These are phyloP conservation scores for Noctua janthina DNA, from an alignment of 2,888 invertebrate species.

Conservation along the genomic window DNA sequence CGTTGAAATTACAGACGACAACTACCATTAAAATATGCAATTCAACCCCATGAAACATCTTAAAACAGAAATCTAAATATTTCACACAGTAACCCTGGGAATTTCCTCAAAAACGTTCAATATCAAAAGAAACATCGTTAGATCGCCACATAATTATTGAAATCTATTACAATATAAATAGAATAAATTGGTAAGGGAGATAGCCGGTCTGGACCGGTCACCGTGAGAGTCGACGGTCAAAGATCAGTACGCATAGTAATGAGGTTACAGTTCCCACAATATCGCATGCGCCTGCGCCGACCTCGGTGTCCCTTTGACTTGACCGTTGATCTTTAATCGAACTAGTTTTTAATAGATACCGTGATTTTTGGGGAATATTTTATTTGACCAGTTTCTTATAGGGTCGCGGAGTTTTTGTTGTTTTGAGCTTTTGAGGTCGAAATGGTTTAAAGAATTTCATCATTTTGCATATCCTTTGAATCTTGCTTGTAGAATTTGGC, in stretches of 20 bases:
- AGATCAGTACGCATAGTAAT: conserved; percentile 76
- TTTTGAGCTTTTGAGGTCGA: conserved; percentile 15
- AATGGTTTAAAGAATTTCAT: background rate
- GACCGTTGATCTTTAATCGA: conserved; percentile 85
- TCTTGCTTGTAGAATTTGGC: background rate
- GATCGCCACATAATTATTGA: conserved; percentile 74
- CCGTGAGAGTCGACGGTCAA: conserved; percentile 81
- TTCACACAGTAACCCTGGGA: conserved; percentile 71
- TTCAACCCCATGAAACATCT: conserved; percentile 41
- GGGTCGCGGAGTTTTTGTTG: conserved; percentile 21
- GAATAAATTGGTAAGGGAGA: conserved; percentile 79
- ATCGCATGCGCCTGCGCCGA: conserved; percentile 75
- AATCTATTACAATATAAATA: conserved; percentile 80
- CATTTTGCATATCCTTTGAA: background rate
- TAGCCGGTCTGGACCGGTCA: conserved; percentile 79
- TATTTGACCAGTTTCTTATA: conserved; percentile 29
- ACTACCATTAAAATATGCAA: conserved; percentile 43
- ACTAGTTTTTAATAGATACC: conserved; percentile 65
- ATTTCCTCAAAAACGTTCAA: conserved; percentile 57
- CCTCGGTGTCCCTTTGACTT: conserved; percentile 78
- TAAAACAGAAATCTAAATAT: conserved; percentile 47
- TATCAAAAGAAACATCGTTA: conserved; percentile 72
- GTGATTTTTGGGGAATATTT: conserved; percentile 44
- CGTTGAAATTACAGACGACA: conserved; percentile 9
- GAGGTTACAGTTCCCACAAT: conserved; percentile 79